These are phyloP conservation scores for Osedax frankpressi DNA, from an alignment of 2,888 invertebrate genomes.

Conservation along the genomic window DNA sequence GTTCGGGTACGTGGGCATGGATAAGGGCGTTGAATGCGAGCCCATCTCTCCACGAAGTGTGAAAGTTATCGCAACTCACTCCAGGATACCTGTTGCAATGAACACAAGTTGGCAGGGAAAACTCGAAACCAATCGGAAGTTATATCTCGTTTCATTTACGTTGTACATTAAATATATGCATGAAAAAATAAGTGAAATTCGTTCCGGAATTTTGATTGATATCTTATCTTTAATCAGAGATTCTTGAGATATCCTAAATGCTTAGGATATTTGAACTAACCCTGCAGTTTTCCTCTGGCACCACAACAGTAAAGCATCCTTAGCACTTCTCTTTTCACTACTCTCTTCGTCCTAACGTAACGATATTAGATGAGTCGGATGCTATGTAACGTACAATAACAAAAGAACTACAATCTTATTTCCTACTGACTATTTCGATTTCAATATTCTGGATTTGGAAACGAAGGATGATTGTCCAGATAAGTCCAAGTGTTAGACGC, in stretches of 20 bases:
- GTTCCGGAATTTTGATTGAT: too few relatives aligned
- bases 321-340: conserved; percentile 93
- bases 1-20: conserved; percentile 82
- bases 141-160: too few relatives aligned
- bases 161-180: too few relatives aligned
- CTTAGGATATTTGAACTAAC: conserved; percentile 53
- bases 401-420: background rate
- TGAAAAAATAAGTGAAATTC: too few relatives aligned
- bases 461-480: conserved; percentile 96
- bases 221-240: too few relatives aligned
- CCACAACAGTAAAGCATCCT: conserved; percentile 93
- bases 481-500: conserved; percentile 83
- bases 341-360: conserved; percentile 74
- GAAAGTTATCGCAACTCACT: conserved; percentile 50
- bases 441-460: conserved; percentile 70
- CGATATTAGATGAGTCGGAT: too few relatives aligned
- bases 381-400: background rate
- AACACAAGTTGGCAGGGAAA: too few relatives aligned
- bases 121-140: too few relatives aligned
- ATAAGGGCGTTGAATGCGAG: conserved; percentile 96
- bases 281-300: conserved; percentile 95
- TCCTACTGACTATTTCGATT: conserved; percentile 24
- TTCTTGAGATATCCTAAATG: too few relatives aligned
- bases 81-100: conserved; percentile 44
- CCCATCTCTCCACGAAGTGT: conserved; percentile 83